Evolutionary conservation across 1,140 invertebrate species (phyloP), one percentile per base, ranked within the genome.

Genomic region (Mamestra configurata): DNA sequence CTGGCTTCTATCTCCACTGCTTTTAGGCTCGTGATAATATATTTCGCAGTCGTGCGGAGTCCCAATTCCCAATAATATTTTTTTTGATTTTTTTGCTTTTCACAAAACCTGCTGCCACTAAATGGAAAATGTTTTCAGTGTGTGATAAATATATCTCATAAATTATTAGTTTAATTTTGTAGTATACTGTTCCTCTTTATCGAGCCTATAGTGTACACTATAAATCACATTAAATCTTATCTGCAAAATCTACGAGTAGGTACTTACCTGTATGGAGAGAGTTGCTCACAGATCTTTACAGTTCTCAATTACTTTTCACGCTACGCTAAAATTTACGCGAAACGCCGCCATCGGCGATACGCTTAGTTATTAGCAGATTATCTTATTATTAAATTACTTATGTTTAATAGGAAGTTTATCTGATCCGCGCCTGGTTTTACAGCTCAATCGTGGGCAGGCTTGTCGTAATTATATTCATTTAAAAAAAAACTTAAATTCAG

Each of bases 391-490:
- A 35, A n/a, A 61, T 35, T 61, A 61, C 1, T 13, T 61, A 15
- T 6, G 24, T 13, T 10, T 61, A 61, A 35, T 27, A 31, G 27
- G 11, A 61, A 31, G 1, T 61, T 46, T 46, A 68, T 68, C 64
- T 43, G 22, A 15, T 10, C 4, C 4, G 53, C 53, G n/a, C 24
- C 20, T 1, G 8, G 37, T 68, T 68, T 46, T 68, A 43, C 40
- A 68, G 37, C 61, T 46, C 64, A 68, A 46, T 68, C 10, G 18
- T 43, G 18, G 20, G 20, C 4, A 13, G 20, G 20, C 35, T 46
- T 31, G 40, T 10, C 6, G 37, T 13, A 68, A 68, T 68, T 46
- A 68, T 18, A 11, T 68, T 68, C 40, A 68, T 46, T 66, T 43
- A n/a, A n/a, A n/a, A n/a, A n/a, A n/a, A n/a, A n/a, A n/a, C n/a